These are phyloP conservation scores for Tachina lurida DNA, from an alignment of 2,888 invertebrate species.

Conservation along the genomic window DNA sequence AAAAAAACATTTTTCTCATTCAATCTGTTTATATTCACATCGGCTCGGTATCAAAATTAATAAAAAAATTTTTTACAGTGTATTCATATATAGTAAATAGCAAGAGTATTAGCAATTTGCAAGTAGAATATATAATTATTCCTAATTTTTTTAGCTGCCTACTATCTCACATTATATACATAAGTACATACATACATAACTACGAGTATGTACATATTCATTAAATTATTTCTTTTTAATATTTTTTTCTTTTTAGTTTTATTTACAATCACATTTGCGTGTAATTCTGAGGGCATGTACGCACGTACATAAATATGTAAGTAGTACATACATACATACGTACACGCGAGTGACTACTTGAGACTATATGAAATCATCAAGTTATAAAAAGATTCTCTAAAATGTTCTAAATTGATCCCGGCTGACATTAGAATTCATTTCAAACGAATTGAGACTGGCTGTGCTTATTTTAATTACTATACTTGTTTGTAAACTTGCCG, in stretches of 20 bases:
- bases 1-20: too few species aligned
- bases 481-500: background rate
- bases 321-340: background rate
- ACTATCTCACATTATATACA: background rate
- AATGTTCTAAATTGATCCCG: slow-evolving; percentile 42
- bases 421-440: slow-evolving; percentile 32
- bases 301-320: background rate
- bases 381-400: slow-evolving; percentile 25
- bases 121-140: slow-evolving; percentile 41
- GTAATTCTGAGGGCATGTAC: slow-evolving; percentile 1
- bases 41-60: too few species aligned
- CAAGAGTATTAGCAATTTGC: slow-evolving; percentile 48
- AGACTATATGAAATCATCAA: slow-evolving; percentile 48
- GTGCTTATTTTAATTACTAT: slow-evolving; percentile 12
- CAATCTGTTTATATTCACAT: too few species aligned
- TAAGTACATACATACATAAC: background rate
- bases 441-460: slow-evolving; percentile 13
- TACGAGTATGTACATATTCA: background rate
- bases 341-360: slow-evolving; percentile 1
- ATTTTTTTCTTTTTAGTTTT: slow-evolving; percentile 28
- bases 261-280: slow-evolving; percentile 37
- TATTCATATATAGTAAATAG: background rate
- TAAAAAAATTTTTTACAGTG: too few species aligned
- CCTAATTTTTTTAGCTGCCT: background rate
- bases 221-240: slow-evolving; percentile 38